Evolutionary conservation across 2,888 invertebrate genomes (phyloP).

Genomic region (Eumerus sabulonum): DNA sequence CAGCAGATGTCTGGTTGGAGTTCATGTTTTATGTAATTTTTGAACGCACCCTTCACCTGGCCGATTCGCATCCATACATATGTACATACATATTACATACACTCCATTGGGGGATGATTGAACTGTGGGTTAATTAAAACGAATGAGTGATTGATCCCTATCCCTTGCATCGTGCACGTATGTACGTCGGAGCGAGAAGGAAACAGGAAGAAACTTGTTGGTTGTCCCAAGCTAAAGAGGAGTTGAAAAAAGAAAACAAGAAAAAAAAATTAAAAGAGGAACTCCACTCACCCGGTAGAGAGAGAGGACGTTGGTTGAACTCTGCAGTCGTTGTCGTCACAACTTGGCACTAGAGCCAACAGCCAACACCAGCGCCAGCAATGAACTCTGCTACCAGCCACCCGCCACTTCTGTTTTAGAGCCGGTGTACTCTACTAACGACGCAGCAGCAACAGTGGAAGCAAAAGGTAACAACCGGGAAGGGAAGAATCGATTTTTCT

Average conservation of each 20-base stretch:
- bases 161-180: not conserved
- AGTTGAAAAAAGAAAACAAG: conserved; percentile 12
- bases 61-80: not conserved
- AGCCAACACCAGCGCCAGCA: conserved; percentile 8
- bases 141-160: conserved; percentile 54
- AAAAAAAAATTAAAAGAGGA: conserved; percentile 31
- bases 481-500: conserved; percentile 64
- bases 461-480: conserved; percentile 30
- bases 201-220: conserved; percentile 66
- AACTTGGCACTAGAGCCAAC: not conserved
- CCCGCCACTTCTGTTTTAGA: conserved; percentile 26
- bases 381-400: conserved; percentile 15
- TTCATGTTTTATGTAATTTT: conserved; percentile 24
- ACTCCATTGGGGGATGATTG: conserved; percentile 41
- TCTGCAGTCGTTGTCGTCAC: conserved; percentile 24
- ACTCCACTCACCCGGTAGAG: conserved; percentile 15
- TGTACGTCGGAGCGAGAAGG: conserved; percentile 41
- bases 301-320: conserved; percentile 55
- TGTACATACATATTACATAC: not conserved
- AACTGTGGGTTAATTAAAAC: conserved; percentile 48
- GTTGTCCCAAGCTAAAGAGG: conserved; percentile 33
- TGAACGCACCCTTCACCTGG: not conserved
- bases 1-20: conserved; percentile 23
- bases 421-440: not conserved
- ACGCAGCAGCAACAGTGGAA: conserved; percentile 21